These are phyloP conservation scores for Psittacula echo DNA, from an alignment of 2,797 vertebrate species.

Conservation along the genomic window DNA sequence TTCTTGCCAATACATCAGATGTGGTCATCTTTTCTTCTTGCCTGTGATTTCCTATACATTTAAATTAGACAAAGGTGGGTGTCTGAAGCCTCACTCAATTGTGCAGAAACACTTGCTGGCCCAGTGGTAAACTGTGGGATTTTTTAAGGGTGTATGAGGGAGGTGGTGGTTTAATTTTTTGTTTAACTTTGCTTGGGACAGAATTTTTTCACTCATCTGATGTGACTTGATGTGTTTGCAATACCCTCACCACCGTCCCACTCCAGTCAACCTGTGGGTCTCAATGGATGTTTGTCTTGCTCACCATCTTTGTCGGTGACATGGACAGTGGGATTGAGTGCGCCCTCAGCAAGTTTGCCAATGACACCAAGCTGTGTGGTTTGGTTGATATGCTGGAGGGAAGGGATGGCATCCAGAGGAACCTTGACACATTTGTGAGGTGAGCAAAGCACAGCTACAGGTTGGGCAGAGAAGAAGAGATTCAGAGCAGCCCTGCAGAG, in stretches of 20 bases:
- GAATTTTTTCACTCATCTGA: background rate
- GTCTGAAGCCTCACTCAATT: background rate
- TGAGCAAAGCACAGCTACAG: no score
- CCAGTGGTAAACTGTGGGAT: background rate
- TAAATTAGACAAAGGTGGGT: background rate
- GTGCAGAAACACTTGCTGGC: background rate
- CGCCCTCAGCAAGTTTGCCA: no score
- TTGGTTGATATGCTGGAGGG: no score
- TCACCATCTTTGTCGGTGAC: no score
- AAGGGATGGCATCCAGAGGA: no score
- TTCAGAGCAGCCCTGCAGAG: no score
- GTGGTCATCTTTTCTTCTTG: background rate
- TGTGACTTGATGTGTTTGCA: background rate
- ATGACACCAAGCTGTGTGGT: no score
- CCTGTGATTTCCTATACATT: background rate
- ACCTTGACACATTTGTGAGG: no score
- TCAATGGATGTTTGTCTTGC: background rate
- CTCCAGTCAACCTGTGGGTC: background rate
- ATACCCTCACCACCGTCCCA: background rate
- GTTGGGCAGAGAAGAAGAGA: no score
- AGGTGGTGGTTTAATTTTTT: accelerated
- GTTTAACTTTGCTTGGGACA: background rate
- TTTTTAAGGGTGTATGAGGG: background rate
- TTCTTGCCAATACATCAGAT: background rate
- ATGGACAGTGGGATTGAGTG: no score